Evolutionary conservation across 2,113 vertebrate genomes (phyloP).

Genomic region (Chamaea fasciata): DNA sequence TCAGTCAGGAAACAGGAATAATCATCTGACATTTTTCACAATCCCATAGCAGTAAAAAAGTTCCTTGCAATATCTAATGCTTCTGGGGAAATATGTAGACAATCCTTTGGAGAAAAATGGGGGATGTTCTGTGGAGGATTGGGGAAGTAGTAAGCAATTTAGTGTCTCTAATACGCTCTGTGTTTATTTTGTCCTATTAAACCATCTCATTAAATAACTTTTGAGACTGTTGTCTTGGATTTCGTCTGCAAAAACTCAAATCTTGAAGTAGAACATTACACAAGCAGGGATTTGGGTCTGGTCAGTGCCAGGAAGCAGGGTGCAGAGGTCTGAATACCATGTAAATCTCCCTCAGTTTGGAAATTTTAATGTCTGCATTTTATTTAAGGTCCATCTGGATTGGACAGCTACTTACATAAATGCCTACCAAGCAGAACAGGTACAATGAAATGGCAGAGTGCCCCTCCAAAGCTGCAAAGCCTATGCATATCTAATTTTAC

Average conservation of each 20-base stretch:
- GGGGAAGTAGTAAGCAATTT: background rate
- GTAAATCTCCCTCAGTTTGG: background rate
- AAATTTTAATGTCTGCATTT: background rate
- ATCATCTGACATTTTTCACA: background rate
- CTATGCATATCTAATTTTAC: background rate
- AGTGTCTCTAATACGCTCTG: background rate
- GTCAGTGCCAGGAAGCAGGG: background rate
- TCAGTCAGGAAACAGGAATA: background rate
- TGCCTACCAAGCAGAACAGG: background rate
- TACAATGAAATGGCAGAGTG: background rate
- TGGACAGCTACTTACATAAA: background rate
- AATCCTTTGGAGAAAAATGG: background rate
- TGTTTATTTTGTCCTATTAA: background rate
- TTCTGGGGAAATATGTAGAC: background rate
- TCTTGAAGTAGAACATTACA: background rate
- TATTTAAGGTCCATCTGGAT: background rate
- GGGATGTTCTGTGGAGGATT: background rate
- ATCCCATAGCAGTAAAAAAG: background rate
- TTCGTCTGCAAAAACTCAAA: background rate
- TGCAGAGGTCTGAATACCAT: background rate
- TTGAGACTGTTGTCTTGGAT: background rate
- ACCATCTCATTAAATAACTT: background rate
- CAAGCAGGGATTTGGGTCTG: background rate
- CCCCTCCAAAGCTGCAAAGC: background rate
- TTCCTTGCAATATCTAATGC: fast-evolving